phyloP scores from a whole-genome alignment of 64 coral and sea anemone species.

The Platygyra sinensis region DNA sequence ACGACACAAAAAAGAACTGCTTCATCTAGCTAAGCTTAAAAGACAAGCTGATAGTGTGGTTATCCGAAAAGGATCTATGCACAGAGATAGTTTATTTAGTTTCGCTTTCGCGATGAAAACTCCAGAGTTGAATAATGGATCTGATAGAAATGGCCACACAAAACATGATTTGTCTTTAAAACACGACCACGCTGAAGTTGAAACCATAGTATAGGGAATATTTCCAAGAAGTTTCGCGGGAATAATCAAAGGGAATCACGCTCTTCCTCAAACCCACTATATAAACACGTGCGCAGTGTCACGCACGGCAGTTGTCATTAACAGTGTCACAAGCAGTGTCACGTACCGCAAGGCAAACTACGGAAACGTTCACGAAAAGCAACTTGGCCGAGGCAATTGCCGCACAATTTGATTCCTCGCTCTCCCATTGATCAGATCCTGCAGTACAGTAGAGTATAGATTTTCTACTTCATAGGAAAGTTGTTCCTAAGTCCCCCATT shows the following conservation, averaged over 20 bases:
- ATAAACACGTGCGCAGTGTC: too few species aligned
- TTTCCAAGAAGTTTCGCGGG: not conserved
- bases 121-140: not conserved
- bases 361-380: too few species aligned
- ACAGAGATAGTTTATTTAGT: slow-evolving; percentile 18
- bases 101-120: not conserved
- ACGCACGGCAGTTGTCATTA: too few species aligned
- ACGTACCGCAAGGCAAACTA: too few species aligned
- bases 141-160: slow-evolving; percentile 21
- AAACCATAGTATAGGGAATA: slow-evolving; percentile 39
- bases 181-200: slow-evolving; percentile 1
- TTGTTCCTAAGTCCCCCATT: too few species aligned
- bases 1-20: slow-evolving; percentile 54
- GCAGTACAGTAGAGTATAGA: too few species aligned
- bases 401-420: too few species aligned
- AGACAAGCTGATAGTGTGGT: not conserved
- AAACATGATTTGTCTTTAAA: slow-evolving; percentile 17
- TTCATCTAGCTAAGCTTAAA: slow-evolving; percentile 47
- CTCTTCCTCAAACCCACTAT: too few species aligned
- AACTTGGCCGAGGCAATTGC: too few species aligned
- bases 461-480: too few species aligned
- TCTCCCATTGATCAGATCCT: too few species aligned
- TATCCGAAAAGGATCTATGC: slow-evolving; percentile 37
- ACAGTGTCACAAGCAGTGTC: too few species aligned
- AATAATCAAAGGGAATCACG: not conserved